Evolutionary conservation across 2,888 invertebrate genomes (phyloP).

Genomic region (Heliconius sara): DNA sequence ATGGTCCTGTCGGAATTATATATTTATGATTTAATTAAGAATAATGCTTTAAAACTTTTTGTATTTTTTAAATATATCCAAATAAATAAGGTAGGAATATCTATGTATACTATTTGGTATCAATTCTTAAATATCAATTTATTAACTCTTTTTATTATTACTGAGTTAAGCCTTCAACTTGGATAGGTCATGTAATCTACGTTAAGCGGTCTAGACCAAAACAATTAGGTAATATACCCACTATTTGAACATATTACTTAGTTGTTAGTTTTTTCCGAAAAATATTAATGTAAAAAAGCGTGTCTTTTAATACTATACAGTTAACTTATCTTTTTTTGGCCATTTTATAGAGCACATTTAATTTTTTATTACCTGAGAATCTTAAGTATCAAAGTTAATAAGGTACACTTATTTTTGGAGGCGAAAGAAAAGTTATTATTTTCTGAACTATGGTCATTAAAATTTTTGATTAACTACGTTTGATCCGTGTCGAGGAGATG

Average conservation of each 20-base stretch:
- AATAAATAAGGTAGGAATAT: no score
- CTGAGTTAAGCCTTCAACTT: no score
- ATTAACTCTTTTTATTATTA: no score
- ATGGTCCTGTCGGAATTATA: background rate
- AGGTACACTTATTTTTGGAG: slow-evolving; percentile 56
- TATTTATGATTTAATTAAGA: background rate
- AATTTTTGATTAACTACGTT: slow-evolving; percentile 84
- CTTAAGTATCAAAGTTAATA: slow-evolving; percentile 58
- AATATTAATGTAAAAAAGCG: background rate
- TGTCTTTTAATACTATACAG: background rate
- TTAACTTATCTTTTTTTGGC: background rate
- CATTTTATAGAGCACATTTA: background rate
- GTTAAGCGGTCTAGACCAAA: no score
- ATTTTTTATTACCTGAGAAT: background rate
- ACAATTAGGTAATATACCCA: no score
- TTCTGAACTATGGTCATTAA: slow-evolving; percentile 84
- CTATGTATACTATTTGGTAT: no score
- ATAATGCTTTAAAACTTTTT: no score
- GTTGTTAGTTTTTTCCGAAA: no score
- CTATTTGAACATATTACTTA: no score
- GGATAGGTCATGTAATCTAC: no score
- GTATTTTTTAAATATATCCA: no score
- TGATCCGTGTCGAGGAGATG: slow-evolving; percentile 82
- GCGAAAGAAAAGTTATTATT: slow-evolving; percentile 80
- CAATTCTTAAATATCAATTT: no score